Conservation (phyloP, 2,113 vertebrate species). For the Ceuthmochares aereus region DNA sequence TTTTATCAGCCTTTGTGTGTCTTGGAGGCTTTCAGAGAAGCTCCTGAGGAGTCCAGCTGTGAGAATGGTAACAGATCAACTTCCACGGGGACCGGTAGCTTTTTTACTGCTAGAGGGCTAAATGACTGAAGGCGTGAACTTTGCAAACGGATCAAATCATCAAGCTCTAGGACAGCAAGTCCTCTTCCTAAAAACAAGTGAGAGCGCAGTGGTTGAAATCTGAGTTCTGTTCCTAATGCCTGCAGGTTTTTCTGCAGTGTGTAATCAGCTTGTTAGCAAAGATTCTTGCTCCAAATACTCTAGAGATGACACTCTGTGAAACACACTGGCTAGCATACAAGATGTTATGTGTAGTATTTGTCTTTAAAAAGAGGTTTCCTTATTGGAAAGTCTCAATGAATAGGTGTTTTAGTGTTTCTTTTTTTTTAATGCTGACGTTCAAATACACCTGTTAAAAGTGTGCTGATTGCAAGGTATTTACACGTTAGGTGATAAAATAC, state of each 20-base stretch:
- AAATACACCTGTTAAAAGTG: background rate
- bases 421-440: background rate
- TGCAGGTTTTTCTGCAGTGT: background rate
- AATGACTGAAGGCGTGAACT: background rate
- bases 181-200: background rate
- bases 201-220: background rate
- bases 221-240: background rate
- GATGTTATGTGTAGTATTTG: background rate
- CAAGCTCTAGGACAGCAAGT: background rate
- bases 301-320: background rate
- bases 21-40: background rate
- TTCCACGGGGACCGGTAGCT: background rate
- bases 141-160: background rate
- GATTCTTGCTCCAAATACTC: background rate
- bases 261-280: background rate
- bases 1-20: background rate
- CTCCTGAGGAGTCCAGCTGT: background rate
- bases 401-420: background rate
- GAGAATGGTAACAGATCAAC: background rate
- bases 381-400: background rate
- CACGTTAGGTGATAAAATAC: background rate
- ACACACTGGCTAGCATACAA: background rate
- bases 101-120: background rate
- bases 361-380: background rate
- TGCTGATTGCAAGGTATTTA: background rate